Conservation (phyloP, 2,888 invertebrate genomes). For the Spodoptera littoralis region DNA sequence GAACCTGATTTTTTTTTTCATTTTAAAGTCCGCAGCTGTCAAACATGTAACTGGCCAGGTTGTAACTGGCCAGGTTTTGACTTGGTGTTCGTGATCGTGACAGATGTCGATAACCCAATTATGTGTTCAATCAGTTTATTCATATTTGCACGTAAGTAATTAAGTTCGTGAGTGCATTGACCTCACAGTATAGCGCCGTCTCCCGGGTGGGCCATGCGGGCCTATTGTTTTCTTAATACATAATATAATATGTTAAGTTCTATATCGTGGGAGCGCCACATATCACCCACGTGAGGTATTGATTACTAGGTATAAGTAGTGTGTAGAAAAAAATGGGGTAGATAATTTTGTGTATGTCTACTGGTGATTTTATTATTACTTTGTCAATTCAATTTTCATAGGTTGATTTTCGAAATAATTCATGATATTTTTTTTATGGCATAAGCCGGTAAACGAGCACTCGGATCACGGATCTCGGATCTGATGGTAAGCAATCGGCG, state of each 20-base stretch:
- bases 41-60: slow-evolving; percentile 3
- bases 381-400: no score
- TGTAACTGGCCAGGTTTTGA: slow-evolving; percentile 9
- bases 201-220: slow-evolving; percentile 85
- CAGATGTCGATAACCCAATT: slow-evolving; percentile 52
- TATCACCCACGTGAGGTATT: slow-evolving; percentile 52
- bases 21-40: no score
- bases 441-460: no score
- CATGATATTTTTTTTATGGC: no score
- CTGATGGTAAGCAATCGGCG: no score
- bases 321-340: slow-evolving; percentile 14
- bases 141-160: slow-evolving; percentile 66
- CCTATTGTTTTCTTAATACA: slow-evolving; percentile 76
- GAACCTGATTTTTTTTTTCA: no score
- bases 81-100: slow-evolving; percentile 2
- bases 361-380: no score
- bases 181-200: slow-evolving; percentile 60
- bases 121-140: slow-evolving; percentile 45
- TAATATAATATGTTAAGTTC: slow-evolving; percentile 63
- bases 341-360: neutral
- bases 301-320: slow-evolving; percentile 32
- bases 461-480: no score
- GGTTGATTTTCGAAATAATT: no score
- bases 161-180: slow-evolving; percentile 68
- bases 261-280: slow-evolving; percentile 78